Conservation (phyloP, 2,113 vertebrate species). For the Alethe diademata region DNA sequence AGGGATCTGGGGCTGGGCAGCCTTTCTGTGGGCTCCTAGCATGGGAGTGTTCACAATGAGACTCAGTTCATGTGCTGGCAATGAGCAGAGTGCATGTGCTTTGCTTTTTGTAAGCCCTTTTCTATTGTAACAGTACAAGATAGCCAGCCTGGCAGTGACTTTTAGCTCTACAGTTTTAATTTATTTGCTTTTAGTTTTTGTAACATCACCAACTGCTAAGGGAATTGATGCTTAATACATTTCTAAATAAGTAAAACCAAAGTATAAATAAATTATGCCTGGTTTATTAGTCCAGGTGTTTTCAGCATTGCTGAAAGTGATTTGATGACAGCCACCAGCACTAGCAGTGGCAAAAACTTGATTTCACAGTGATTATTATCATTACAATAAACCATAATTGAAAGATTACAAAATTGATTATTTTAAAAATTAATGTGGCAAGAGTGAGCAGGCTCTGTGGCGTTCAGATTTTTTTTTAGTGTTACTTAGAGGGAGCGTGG, state of each 20-base stretch:
- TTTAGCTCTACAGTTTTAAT: neutral
- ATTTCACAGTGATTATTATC: slow-evolving; percentile 55
- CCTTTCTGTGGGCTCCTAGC: neutral
- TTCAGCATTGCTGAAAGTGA: slow-evolving; percentile 9
- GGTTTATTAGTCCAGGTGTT: slow-evolving; percentile 60
- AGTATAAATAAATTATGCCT: slow-evolving; percentile 62
- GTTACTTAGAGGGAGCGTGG: slow-evolving; percentile 23
- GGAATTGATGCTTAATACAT: slow-evolving; percentile 31
- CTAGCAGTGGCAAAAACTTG: neutral
- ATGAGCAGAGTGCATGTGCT: neutral
- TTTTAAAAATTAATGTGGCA: slow-evolving; percentile 67
- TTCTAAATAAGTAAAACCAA: slow-evolving; percentile 53
- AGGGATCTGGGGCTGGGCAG: neutral
- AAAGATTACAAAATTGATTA: slow-evolving; percentile 68
- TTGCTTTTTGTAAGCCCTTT: neutral
- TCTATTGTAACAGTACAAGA: neutral
- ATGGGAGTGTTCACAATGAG: neutral
- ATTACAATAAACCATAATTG: slow-evolving; percentile 57
- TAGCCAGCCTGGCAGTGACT: neutral
- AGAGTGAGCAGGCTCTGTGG: slow-evolving; percentile 10
- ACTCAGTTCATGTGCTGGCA: neutral
- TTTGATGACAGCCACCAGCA: slow-evolving; percentile 29
- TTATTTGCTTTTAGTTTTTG: slow-evolving; percentile 35
- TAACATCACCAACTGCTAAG: neutral
- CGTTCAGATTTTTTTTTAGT: slow-evolving; percentile 9